Evolutionary conservation across 2,113 vertebrate species (phyloP).

Genomic region (Grantiella picta): DNA sequence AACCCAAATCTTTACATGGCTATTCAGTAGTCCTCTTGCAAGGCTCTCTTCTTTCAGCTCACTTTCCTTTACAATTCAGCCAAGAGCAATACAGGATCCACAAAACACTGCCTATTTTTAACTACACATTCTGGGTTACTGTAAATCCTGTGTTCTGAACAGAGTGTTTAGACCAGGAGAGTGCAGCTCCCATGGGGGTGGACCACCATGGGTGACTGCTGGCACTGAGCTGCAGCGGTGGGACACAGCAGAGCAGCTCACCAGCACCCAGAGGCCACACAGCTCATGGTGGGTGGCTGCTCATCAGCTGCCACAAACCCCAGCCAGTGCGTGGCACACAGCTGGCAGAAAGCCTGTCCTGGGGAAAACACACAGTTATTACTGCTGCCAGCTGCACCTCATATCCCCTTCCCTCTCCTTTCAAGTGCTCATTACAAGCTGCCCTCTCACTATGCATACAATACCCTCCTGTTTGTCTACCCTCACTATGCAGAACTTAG

Average conservation of each 20-base stretch:
- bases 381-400: not conserved
- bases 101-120: not conserved
- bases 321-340: not conserved
- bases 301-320: not conserved
- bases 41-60: not conserved
- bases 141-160: not conserved
- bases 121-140: not conserved
- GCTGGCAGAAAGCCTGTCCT: not conserved
- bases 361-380: not conserved
- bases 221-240: not conserved
- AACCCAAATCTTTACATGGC: not conserved
- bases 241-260: not conserved
- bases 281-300: not conserved
- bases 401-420: not conserved
- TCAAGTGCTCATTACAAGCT: not conserved
- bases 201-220: not conserved
- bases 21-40: not conserved
- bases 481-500: not conserved
- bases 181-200: accelerated
- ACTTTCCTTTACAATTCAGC: not conserved
- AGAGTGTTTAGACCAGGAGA: not conserved
- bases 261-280: not conserved
- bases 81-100: not conserved
- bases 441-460: not conserved
- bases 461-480: not conserved